phyloP scores from a whole-genome alignment of 2,888 invertebrate species.

The Notocelia uddmanniana region DNA sequence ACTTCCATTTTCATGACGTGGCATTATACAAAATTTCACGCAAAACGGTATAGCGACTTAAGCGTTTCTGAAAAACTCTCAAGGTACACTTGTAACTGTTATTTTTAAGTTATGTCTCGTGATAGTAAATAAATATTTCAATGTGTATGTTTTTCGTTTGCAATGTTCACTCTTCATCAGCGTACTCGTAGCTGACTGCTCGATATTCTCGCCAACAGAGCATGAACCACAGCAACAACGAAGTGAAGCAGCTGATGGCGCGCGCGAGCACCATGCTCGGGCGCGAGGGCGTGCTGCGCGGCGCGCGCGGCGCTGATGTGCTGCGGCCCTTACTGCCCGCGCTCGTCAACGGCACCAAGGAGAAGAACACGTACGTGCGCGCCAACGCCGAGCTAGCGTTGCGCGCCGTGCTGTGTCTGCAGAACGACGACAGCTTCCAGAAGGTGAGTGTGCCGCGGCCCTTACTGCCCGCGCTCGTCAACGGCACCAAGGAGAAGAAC shows the following conservation, averaged over 20 bases:
- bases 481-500: no score
- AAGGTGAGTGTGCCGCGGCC: constrained; percentile 81
- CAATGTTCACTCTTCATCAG: no score
- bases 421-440: constrained; percentile 90
- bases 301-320: constrained; percentile 85
- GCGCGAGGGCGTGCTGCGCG: constrained; percentile 67
- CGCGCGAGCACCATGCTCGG: constrained; percentile 92
- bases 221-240: constrained; percentile 97
- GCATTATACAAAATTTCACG: no score
- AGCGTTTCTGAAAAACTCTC: no score
- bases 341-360: constrained; percentile 98
- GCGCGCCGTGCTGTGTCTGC: constrained; percentile 92
- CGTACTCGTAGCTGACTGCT: no score
- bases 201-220: constrained; percentile 79
- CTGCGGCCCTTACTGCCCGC: constrained; percentile 93
- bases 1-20: no score
- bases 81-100: no score
- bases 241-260: constrained; percentile 96
- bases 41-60: no score
- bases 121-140: no score
- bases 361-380: constrained; percentile 98
- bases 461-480: neutral
- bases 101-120: no score
- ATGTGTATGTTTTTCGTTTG: no score
- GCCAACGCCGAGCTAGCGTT: constrained; percentile 97